Base-by-base conservation (phyloP, 2,797 vertebrate species). In the Pseudomugil gertrudae region DNA sequence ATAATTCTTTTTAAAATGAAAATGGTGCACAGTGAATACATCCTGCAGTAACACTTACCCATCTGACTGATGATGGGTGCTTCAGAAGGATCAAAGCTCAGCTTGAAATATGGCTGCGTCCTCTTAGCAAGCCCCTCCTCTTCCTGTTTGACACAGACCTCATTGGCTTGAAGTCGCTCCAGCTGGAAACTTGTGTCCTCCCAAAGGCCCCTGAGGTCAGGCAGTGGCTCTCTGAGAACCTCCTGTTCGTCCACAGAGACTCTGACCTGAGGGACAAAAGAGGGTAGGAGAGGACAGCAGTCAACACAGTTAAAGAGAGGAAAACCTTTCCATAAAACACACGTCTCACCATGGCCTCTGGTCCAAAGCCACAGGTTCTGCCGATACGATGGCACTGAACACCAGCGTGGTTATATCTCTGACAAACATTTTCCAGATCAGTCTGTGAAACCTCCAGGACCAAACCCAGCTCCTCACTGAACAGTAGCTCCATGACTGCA, bases 171-270 rank as follows among this genome's bases (percentile, higher is more conserved):
- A 48, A 96, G 87, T 19, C 91, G 73, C 71, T 98, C 97, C 76
- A 98, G 88, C 60, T 94, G 95, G 90, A 97, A 98, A 66, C 96
- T 97, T 0, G 96, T 97, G 68, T 93, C 94, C 71, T 98, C 97
- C 97, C 97, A 98, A 38, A 94, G 36, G 0, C 79, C 91, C 63
- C 96, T 89, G 35, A 97, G 93, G 38, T 74, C 68, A 6, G 94
- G 92, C n/a, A 97, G 92, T 1, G 63, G 58, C 45, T 94, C 94
- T 0, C 72, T 78, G 48, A 98, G 79, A 13, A 95, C 92, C 35
- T 94, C 83, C 47, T 77, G 59, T 57, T 94, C 93, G 0, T 94
- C 92, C 67, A 97, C 93, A 1, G 67, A 32, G 27, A 97, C 80
- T 1, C 19, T 80, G 65, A 97, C 90, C 96, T 98, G 72, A 19